A percentile compares a stretch with the other conserved stretches of the same genome.
These are phyloP conservation scores for Latrodectus elegans DNA, from an alignment of 2,888 invertebrate genomes.

Conservation along the genomic window DNA sequence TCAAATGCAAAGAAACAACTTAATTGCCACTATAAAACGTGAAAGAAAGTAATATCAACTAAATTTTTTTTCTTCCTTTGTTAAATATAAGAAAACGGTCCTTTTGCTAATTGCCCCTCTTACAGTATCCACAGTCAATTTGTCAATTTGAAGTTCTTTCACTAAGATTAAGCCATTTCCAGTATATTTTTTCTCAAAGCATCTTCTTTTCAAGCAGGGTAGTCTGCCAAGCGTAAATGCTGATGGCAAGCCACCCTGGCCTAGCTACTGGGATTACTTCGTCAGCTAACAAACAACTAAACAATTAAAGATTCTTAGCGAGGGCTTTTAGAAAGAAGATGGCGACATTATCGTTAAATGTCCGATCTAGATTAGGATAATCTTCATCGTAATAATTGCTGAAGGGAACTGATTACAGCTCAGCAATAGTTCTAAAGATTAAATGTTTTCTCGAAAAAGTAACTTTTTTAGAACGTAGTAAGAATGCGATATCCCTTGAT, in stretches of 20 bases:
- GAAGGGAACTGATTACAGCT: slow-evolving; percentile 29
- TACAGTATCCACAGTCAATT: not conserved
- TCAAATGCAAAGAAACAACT: too few species aligned
- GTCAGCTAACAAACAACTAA: slow-evolving; percentile 41
- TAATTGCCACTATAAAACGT: not conserved
- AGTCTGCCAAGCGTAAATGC: slow-evolving; percentile 6
- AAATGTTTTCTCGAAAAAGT: not conserved
- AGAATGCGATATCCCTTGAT: too few species aligned
- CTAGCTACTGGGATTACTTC: slow-evolving; percentile 17
- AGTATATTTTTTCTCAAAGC: not conserved
- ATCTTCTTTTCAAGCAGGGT: not conserved
- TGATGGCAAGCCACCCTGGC: slow-evolving; percentile 11
- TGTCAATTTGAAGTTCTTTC: not conserved
- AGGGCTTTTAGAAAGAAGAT: slow-evolving; percentile 21
- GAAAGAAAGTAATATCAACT: not conserved
- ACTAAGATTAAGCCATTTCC: not conserved
- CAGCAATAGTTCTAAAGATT: slow-evolving; percentile 33
- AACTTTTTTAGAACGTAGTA: not conserved
- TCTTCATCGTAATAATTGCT: slow-evolving; percentile 17
- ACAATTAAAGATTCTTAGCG: slow-evolving; percentile 53
- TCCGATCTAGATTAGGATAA: slow-evolving; percentile 44
- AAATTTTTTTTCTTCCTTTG: not conserved
- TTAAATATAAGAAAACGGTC: not conserved
- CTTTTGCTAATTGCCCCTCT: not conserved
- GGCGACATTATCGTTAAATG: slow-evolving; percentile 7